Evolutionary conservation across 2,113 vertebrate genomes (phyloP), one percentile per base, ranked within the genome.

Genomic region (Clarias batrachus): DNA sequence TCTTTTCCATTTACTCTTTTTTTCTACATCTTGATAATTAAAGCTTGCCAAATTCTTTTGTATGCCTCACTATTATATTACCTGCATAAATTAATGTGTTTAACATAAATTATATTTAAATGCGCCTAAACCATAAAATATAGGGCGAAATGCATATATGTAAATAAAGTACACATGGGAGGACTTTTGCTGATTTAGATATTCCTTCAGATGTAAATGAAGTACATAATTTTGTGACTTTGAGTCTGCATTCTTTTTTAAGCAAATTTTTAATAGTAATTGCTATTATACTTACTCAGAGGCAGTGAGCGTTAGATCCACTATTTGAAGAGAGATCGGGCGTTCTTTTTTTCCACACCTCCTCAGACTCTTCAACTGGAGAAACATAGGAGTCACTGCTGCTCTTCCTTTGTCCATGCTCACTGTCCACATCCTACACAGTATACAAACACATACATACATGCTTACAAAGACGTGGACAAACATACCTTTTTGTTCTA

Each of bases 281-380:
- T 1, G 4, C 4, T 4, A 41, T 81, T 21, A 12, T 70, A 59
- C 82, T 73, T 73, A 84, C 82, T 59, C 33, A 73, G 30, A 59
- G 19, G n/a, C 48, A 83, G 65, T 76, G 76, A 56, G 41, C 17
- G 9, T 74, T 21, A 54, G 81, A 82, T 78, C 81, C 81, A 13
- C 94, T 93, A 91, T 94, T 92, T 87, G 91, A 90, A 89, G 88
- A 76, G 9, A 78, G 70, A n/a, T 87, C 65, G 23, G 74, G 85
- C 74, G 79, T 87, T 82, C 79, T 87, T 62, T 82, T 85, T 21
- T 92, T 90, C 88, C 76, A 89, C 68, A 85, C 88, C n/a, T 80
- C 88, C 59, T 88, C 79, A 13, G 12, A 21, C 48, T 56, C 33
- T 1, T 74, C 41, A 56, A 87, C 87, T 71, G 74, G 81, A 74